A percentile compares a stretch with the other conserved stretches of the same genome.
Conservation (phyloP, 2,888 invertebrate genomes). For the Heliconius hortense region DNA sequence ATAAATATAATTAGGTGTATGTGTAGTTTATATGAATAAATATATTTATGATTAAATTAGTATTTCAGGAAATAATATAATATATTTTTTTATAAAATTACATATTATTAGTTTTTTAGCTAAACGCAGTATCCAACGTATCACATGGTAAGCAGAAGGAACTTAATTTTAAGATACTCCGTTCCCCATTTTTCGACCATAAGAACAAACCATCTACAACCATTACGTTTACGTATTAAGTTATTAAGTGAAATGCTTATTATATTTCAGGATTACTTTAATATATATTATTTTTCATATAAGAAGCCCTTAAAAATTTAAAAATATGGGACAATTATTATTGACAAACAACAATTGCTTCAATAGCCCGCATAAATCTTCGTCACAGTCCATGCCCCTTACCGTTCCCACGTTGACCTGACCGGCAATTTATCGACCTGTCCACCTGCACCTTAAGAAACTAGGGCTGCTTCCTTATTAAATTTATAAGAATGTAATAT, state of each 20-base stretch:
- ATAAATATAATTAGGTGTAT: background rate
- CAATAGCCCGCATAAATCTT: constrained; percentile 39
- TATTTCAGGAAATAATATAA: background rate
- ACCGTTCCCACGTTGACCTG: constrained; percentile 79
- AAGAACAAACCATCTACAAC: too few species aligned
- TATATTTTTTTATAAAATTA: too few species aligned
- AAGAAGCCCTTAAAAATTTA: background rate
- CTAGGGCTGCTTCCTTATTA: constrained; percentile 59
- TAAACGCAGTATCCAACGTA: too few species aligned
- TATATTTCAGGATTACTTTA: too few species aligned
- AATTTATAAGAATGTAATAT: background rate
- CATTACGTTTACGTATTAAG: too few species aligned
- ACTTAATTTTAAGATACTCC: too few species aligned
- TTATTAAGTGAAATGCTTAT: too few species aligned
- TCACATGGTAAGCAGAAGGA: too few species aligned
- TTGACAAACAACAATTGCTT: constrained; percentile 24
- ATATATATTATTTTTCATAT: background rate
- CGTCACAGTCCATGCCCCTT: constrained; percentile 68
- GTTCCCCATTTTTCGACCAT: too few species aligned
- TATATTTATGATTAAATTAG: background rate
- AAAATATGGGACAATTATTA: background rate
- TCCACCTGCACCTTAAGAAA: constrained; percentile 74
- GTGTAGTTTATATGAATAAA: background rate
- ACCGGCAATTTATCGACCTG: constrained; percentile 77
- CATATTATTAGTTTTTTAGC: too few species aligned